Evolutionary conservation across 2,113 vertebrate genomes (phyloP).

Genomic region (Antechinus stuartii): DNA sequence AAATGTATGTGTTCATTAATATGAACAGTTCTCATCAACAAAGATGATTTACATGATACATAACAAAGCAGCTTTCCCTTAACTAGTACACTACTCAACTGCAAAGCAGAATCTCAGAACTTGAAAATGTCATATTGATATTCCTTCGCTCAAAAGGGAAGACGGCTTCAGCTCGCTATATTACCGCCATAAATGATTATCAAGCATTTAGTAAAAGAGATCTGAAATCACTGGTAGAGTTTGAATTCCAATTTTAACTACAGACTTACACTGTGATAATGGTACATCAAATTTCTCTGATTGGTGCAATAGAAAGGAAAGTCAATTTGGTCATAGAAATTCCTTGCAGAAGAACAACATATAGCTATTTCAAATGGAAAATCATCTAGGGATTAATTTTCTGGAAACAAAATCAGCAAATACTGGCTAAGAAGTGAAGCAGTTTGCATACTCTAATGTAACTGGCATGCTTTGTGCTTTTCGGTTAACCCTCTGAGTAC

Average conservation of each 20-base stretch:
- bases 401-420: slow-evolving; percentile 80
- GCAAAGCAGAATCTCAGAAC: slow-evolving; percentile 80
- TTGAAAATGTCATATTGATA: slow-evolving; percentile 80
- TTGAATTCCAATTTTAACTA: slow-evolving; percentile 80
- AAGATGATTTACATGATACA: slow-evolving; percentile 85
- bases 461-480: slow-evolving; percentile 87
- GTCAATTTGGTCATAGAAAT: slow-evolving; percentile 86
- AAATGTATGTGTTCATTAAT: slow-evolving; percentile 80
- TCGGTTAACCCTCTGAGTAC: slow-evolving; percentile 84
- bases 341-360: slow-evolving; percentile 85
- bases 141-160: slow-evolving; percentile 81
- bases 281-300: slow-evolving; percentile 81
- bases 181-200: slow-evolving; percentile 80
- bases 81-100: slow-evolving; percentile 85
- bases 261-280: slow-evolving; percentile 82
- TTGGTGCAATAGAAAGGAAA: slow-evolving; percentile 84
- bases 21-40: slow-evolving; percentile 82
- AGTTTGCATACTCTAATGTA: slow-evolving; percentile 82
- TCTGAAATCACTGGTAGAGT: slow-evolving; percentile 78
- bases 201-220: slow-evolving; percentile 79
- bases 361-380: slow-evolving; percentile 83
- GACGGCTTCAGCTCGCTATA: slow-evolving; percentile 82
- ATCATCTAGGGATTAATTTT: slow-evolving; percentile 80
- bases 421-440: slow-evolving; percentile 85
- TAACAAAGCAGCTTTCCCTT: slow-evolving; percentile 81